Evolutionary conservation across 2,888 invertebrate genomes (phyloP), one percentile per base, ranked within the genome.

Genomic region (Anarsia innoxiella): DNA sequence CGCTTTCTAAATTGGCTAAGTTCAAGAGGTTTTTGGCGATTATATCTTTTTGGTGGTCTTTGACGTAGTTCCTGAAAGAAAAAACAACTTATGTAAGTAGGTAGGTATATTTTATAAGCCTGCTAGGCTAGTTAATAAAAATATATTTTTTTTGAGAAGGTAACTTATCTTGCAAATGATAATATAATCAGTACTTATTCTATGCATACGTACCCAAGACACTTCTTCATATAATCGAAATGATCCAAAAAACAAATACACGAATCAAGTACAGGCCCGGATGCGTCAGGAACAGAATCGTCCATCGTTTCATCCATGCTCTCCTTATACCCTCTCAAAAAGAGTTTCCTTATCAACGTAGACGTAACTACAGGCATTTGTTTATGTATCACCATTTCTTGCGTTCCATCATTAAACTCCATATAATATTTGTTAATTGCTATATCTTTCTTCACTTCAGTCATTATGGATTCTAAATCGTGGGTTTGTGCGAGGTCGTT

Each of bases 311-410:
- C 13, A 12, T 25, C n/a, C n/a, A n/a, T n/a, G n/a, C n/a, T n/a
- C n/a, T n/a, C n/a, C n/a, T 23, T 29, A 29, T 16, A 37, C 6
- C 19, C 35, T 14, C 29, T 31, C 1, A 41, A 14, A 19, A 31
- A 36, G 10, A 41, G 28, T 19, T 35, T 37, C 9, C 41, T 31
- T 10, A 31, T 38, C 8, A 41, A 16, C 2, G 41, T 38, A 1
- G 41, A 38, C n/a, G 41, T 41, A 1, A 36, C 13, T 4, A 35
- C 31, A 0, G 41, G 37, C 35, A 41, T 38, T 27, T 41, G 41
- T 34, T 35, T 41, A 12, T 57, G 56, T 0, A 62, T 47, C 6
- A 73, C 66, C 26, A 53, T 49, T 27, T 67, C 59, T 0, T 40
- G 39, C 0, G 66, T 73, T 2, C 40, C 37, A 5, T 46, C 53